Conservation (phyloP, 1,140 invertebrate genomes). For the Yoshiicerus persimilis region DNA sequence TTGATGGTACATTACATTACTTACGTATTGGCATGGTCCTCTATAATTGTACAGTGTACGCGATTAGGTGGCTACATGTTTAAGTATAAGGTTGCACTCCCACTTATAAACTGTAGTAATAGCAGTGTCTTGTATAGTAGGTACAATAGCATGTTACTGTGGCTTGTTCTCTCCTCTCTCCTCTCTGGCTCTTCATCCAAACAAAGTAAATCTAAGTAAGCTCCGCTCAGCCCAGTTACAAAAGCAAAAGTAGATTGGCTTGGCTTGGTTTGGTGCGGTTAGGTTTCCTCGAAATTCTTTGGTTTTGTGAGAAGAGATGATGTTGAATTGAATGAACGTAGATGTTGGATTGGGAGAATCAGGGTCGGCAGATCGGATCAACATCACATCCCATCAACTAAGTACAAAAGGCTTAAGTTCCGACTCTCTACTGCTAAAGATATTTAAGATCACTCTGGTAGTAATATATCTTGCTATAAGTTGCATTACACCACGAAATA, state of each 20-base stretch:
- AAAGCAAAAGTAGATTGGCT: not conserved
- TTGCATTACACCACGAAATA: not conserved
- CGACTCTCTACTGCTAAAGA: no score
- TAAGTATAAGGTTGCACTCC: not conserved
- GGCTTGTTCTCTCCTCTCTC: not conserved
- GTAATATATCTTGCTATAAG: not conserved
- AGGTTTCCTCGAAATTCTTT: conserved; percentile 9
- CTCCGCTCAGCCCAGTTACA: not conserved
- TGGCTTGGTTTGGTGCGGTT: not conserved
- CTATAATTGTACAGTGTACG: conserved; percentile 3
- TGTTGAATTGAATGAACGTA: conserved; percentile 13
- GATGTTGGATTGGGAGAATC: not conserved
- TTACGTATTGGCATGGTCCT: not conserved
- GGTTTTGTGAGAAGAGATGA: conserved; percentile 3
- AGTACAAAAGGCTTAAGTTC: conserved; percentile 8
- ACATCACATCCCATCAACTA: conserved; percentile 16
- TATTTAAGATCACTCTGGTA: not conserved
- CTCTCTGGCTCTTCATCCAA: not conserved
- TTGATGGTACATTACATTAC: not conserved
- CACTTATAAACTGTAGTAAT: not conserved
- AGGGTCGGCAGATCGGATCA: conserved; percentile 6
- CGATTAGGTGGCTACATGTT: not conserved
- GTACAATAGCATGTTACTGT: not conserved
- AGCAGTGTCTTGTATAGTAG: not conserved
- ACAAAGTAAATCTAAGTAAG: conserved; percentile 14